These are phyloP conservation scores for Girardinichthys multiradiatus DNA, from an alignment of 2,113 vertebrate species.

Conservation along the genomic window DNA sequence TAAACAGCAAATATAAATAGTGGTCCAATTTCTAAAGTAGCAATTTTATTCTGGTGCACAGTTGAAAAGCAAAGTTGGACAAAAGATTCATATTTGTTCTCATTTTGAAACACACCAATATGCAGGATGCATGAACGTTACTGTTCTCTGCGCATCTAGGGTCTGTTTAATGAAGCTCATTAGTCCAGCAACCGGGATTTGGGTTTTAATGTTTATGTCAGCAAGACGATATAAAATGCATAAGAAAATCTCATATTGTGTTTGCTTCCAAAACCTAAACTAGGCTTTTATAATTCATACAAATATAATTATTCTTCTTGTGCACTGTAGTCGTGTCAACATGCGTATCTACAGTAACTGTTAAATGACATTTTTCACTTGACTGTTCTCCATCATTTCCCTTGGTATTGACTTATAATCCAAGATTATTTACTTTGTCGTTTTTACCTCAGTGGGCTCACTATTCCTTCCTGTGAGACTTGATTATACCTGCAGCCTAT, in stretches of 20 bases:
- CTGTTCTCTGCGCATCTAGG: conserved; percentile 14
- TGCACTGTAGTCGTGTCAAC: conserved; percentile 2
- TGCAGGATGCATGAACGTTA: conserved; percentile 7
- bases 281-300: conserved; percentile 33
- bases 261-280: conserved; percentile 24
- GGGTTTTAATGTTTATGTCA: conserved; percentile 38
- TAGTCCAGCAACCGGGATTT: conserved; percentile 43
- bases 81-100: conserved; percentile 8
- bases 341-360: neutral
- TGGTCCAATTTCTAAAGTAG: neutral
- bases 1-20: neutral
- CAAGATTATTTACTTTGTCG: conserved; percentile 13
- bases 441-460: conserved; percentile 26
- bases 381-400: conserved; percentile 10
- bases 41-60: neutral
- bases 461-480: conserved; percentile 37
- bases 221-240: conserved; percentile 30
- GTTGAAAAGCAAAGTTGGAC: conserved; percentile 18
- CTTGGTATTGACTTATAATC: conserved; percentile 5
- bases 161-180: conserved; percentile 45
- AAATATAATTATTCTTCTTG: conserved; percentile 9
- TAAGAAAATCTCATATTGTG: conserved; percentile 19
- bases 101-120: conserved; percentile 5
- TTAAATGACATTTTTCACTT: neutral
- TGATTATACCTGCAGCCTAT: conserved; percentile 44